A percentile compares a stretch with the other conserved stretches of the same genome.
These are phyloP conservation scores for Polydrusus cervinus DNA, from an alignment of 2,888 invertebrate species.

Conservation along the genomic window DNA sequence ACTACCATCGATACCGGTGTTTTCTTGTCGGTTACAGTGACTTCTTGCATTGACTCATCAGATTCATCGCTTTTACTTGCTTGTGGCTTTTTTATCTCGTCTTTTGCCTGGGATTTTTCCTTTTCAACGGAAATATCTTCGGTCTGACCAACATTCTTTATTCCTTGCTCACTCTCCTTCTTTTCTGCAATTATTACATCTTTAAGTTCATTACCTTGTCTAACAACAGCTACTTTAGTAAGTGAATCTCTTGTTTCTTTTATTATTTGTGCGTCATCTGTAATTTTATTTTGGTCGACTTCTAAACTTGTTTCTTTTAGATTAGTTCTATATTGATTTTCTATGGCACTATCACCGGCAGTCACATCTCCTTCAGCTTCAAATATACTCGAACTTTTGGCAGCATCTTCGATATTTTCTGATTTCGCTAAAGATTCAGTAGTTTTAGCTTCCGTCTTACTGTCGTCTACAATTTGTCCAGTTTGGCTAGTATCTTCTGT, in stretches of 20 bases:
- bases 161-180: neutral
- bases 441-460: neutral
- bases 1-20: conserved; percentile 41
- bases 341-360: neutral
- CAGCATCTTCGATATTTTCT: neutral
- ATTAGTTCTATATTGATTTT: neutral
- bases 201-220: neutral
- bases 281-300: neutral
- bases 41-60: conserved; percentile 7
- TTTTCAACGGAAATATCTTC: neutral
- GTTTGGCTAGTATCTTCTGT: conserved; percentile 6
- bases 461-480: conserved; percentile 13
- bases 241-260: conserved; percentile 33
- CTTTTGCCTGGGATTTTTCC: conserved; percentile 7
- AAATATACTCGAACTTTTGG: neutral
- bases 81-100: neutral
- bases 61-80: conserved; percentile 11
- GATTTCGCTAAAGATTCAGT: conserved; percentile 1
- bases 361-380: neutral
- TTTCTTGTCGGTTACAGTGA: conserved; percentile 23
- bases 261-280: neutral
- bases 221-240: conserved; percentile 37
- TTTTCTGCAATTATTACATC: neutral
- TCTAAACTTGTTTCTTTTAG: neutral
- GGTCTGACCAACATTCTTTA: neutral